Evolutionary conservation across 2,888 invertebrate species (phyloP).

Genomic region (Leucozona laternaria): DNA sequence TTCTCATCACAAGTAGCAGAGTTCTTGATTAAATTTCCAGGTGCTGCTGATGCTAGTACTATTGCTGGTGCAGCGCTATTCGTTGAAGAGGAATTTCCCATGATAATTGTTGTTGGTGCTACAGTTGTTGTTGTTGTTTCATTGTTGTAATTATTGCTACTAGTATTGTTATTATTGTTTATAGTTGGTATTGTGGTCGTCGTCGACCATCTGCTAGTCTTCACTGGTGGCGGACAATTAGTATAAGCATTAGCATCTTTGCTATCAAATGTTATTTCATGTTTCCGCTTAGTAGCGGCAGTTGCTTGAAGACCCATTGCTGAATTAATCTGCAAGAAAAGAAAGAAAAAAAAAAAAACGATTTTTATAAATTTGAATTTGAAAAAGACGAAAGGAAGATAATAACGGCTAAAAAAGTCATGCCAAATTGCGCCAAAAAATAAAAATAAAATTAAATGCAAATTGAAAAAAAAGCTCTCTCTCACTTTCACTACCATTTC

Average conservation of each 20-base stretch:
- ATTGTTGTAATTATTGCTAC: constrained; percentile 60
- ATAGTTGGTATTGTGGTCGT: constrained; percentile 78
- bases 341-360: constrained; percentile 21
- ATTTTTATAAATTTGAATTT: constrained; percentile 25
- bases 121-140: constrained; percentile 51
- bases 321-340: constrained; percentile 84
- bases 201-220: constrained; percentile 85
- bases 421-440: constrained; percentile 60
- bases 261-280: constrained; percentile 84
- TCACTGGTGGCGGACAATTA: constrained; percentile 85
- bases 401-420: constrained; percentile 56
- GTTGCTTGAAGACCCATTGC: constrained; percentile 90
- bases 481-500: constrained; percentile 60
- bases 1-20: constrained; percentile 56
- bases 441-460: constrained; percentile 28
- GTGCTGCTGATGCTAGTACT: not conserved
- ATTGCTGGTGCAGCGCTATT: constrained; percentile 32
- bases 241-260: constrained; percentile 84
- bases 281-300: constrained; percentile 88
- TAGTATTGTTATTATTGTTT: constrained; percentile 63
- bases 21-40: constrained; percentile 50
- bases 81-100: constrained; percentile 66
- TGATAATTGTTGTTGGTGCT: constrained; percentile 66
- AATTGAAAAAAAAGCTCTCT: constrained; percentile 34
- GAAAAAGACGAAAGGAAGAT: constrained; percentile 19